Conservation (phyloP, 2,113 vertebrate species). For the Oenanthe oenanthe region DNA sequence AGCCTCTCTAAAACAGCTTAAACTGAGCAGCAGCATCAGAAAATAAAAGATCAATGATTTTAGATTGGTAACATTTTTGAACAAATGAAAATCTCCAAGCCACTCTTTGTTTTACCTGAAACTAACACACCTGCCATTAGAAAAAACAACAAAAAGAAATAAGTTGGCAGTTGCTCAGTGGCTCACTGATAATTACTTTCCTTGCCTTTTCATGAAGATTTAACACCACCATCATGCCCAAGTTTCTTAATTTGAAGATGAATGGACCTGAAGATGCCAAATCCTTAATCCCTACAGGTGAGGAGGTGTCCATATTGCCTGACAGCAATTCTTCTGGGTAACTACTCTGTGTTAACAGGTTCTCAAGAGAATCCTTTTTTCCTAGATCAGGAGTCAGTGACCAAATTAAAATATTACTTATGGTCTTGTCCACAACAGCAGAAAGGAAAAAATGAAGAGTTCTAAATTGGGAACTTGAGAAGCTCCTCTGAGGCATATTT, state of each 20-base stretch:
- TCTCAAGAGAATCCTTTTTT: conserved; percentile 11
- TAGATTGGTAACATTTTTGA: neutral
- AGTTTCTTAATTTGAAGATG: neutral
- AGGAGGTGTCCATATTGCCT: neutral
- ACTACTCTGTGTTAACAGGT: neutral
- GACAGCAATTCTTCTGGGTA: neutral
- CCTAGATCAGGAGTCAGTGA: neutral
- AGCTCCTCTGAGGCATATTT: conserved; percentile 1
- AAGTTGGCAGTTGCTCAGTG: neutral
- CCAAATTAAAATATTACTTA: conserved; percentile 27
- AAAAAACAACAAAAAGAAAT: neutral
- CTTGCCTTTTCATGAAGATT: neutral
- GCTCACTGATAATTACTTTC: neutral
- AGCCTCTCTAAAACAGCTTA: neutral
- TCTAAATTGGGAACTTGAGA: neutral
- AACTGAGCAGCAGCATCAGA: neutral
- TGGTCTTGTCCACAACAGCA: neutral
- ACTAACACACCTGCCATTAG: neutral
- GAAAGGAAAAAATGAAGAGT: neutral
- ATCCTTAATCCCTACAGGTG: neutral
- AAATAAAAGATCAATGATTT: neutral
- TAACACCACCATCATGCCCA: neutral
- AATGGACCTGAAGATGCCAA: neutral
- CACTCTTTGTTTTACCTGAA: neutral
- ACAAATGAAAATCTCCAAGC: neutral